A percentile compares a stretch with the other conserved stretches of the same genome.
Conservation (phyloP, 2,888 invertebrate genomes). For the Philereme transversata region DNA sequence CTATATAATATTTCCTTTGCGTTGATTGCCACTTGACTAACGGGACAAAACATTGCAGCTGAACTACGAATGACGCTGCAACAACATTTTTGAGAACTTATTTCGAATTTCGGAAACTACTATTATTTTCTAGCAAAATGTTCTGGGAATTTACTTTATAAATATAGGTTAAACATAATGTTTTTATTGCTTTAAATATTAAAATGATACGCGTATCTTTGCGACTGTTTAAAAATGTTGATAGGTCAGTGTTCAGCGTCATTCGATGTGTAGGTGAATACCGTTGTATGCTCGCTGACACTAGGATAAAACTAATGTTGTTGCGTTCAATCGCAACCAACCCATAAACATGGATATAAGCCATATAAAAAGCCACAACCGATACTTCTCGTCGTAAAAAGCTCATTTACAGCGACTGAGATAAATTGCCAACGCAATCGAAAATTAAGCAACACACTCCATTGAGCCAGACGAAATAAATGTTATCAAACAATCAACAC, state of each 20-base stretch:
- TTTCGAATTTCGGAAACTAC: neutral
- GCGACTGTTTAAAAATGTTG: no score
- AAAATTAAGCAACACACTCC: constrained; percentile 23
- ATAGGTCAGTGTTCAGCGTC: neutral
- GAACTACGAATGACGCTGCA: constrained; percentile 5
- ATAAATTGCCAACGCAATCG: constrained; percentile 14
- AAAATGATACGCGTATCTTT: no score
- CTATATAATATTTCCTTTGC: neutral
- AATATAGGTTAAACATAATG: no score
- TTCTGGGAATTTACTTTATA: no score
- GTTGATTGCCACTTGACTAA: neutral
- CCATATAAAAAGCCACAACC: constrained; percentile 17
- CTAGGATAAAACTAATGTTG: constrained; percentile 5
- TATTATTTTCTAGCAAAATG: no score
- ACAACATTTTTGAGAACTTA: neutral
- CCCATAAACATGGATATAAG: constrained; percentile 8
- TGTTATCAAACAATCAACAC: constrained; percentile 35
- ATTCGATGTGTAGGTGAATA: neutral
- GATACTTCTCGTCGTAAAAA: constrained; percentile 12
- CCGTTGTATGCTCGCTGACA: neutral
- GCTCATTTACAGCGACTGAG: constrained; percentile 8
- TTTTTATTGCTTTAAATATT: no score
- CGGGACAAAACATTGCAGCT: neutral
- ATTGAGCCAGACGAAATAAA: constrained; percentile 33
- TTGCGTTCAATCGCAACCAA: constrained; percentile 5